Evolutionary conservation across 1,140 invertebrate species (phyloP).

Genomic region (Euschistus heros): DNA sequence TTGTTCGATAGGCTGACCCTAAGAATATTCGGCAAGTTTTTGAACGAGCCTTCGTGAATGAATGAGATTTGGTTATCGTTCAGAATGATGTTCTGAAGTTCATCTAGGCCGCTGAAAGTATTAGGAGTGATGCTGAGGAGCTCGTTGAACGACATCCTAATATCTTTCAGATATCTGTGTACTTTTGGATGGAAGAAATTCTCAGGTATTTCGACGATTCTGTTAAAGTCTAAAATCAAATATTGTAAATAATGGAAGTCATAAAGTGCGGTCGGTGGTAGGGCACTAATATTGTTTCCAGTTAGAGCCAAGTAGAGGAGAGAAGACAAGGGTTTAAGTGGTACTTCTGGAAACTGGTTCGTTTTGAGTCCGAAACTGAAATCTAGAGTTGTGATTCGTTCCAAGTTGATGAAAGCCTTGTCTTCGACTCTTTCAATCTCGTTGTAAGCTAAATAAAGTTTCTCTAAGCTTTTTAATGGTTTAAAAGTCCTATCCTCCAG

Average conservation of each 20-base stretch:
- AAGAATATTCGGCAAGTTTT: conserved; percentile 51
- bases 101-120: conserved; percentile 52
- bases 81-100: conserved; percentile 56
- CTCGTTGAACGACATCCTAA: conserved; percentile 64
- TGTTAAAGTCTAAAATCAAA: conserved; percentile 77
- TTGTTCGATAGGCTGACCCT: conserved; percentile 59
- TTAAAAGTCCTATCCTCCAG: conserved; percentile 61
- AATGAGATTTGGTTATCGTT: conserved; percentile 55
- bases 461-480: conserved; percentile 55
- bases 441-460: conserved; percentile 81
- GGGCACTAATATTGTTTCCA: conserved; percentile 69
- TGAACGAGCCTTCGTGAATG: conserved; percentile 47
- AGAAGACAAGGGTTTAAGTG: conserved; percentile 54
- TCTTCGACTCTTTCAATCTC: conserved; percentile 63
- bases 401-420: conserved; percentile 60
- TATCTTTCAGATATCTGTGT: conserved; percentile 60
- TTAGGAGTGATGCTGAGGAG: conserved; percentile 45
- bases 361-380: conserved; percentile 71
- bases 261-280: conserved; percentile 48
- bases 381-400: conserved; percentile 66
- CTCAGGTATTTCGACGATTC: conserved; percentile 49
- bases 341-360: conserved; percentile 57
- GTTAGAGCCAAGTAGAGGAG: conserved; percentile 77
- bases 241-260: conserved; percentile 63
- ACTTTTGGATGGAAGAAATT: conserved; percentile 54